Conservation (phyloP, 2,113 vertebrate species). For the Labeo catla region DNA sequence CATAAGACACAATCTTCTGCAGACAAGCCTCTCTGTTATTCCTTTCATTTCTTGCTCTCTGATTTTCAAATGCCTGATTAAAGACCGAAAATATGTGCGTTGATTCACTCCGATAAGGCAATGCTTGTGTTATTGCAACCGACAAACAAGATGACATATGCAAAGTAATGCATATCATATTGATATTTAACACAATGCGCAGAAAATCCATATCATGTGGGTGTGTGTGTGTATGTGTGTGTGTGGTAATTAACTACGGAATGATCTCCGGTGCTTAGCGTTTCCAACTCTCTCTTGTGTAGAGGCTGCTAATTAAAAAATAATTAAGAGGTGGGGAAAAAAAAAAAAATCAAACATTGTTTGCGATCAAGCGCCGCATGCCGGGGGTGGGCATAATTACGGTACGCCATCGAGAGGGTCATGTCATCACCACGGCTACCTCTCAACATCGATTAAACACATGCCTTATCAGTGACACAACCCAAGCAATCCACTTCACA, state of each 20-base stretch:
- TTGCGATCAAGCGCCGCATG: constrained; percentile 48
- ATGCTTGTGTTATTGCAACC: neutral
- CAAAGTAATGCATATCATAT: constrained; percentile 31
- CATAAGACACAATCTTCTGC: neutral
- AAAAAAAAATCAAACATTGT: constrained; percentile 47
- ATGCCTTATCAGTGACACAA: constrained; percentile 52
- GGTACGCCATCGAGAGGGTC: constrained; percentile 52
- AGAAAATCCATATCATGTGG: constrained; percentile 35
- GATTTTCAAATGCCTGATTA: constrained; percentile 12
- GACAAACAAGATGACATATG: constrained; percentile 21
- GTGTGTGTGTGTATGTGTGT: neutral
- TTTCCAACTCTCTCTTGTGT: constrained; percentile 39
- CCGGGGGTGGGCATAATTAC: constrained; percentile 55
- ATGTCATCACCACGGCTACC: constrained; percentile 56
- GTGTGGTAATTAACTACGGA: constrained; percentile 38
- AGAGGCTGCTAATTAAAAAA: constrained; percentile 51
- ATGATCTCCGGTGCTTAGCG: constrained; percentile 34
- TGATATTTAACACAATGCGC: constrained; percentile 32
- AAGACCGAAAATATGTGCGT: neutral
- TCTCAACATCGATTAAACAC: constrained; percentile 58
- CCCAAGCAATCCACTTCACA: constrained; percentile 33
- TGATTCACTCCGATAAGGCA: constrained; percentile 9
- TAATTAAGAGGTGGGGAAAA: constrained; percentile 45
- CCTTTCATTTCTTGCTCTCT: neutral
- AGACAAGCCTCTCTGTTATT: neutral